Percentiles rank a stretch among this genome's conserved stretches.
These are phyloP conservation scores for Biston stratarius DNA, from an alignment of 2,888 invertebrate genomes.

Conservation along the genomic window DNA sequence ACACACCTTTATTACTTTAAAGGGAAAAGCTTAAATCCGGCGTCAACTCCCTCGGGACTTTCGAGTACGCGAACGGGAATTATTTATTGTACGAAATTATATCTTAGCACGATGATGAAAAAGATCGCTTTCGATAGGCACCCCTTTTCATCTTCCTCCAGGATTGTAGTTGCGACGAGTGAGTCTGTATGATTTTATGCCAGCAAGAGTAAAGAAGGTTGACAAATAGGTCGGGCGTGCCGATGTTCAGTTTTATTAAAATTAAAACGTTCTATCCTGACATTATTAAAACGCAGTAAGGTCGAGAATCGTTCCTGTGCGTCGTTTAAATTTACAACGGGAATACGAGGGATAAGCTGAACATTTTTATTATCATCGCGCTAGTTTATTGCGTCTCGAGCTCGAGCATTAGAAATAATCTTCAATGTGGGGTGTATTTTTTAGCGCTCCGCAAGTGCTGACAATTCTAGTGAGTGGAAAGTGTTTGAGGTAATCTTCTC, in stretches of 20 bases:
- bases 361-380: slow-evolving; percentile 82
- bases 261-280: slow-evolving; percentile 82
- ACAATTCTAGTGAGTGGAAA: slow-evolving; percentile 54
- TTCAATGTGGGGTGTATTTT: slow-evolving; percentile 69
- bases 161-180: slow-evolving; percentile 72
- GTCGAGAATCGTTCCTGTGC: slow-evolving; percentile 70
- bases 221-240: slow-evolving; percentile 85
- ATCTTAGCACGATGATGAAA: slow-evolving; percentile 78
- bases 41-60: slow-evolving; percentile 72
- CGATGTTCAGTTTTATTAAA: slow-evolving; percentile 85
- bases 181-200: slow-evolving; percentile 83
- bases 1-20: slow-evolving; percentile 86
- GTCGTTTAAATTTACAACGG: slow-evolving; percentile 73
- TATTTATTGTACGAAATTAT: slow-evolving; percentile 81
- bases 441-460: slow-evolving; percentile 56
- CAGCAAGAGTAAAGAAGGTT: slow-evolving; percentile 85
- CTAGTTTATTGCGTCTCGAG: slow-evolving; percentile 81
- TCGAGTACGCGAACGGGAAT: slow-evolving; percentile 70
- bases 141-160: slow-evolving; percentile 52
- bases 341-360: slow-evolving; percentile 76
- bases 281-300: slow-evolving; percentile 79
- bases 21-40: slow-evolving; percentile 82
- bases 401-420: slow-evolving; percentile 80
- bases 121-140: slow-evolving; percentile 73
- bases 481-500: slow-evolving; percentile 53